Evolutionary conservation across 1,140 invertebrate species (phyloP).

Genomic region (Popillia japonica): DNA sequence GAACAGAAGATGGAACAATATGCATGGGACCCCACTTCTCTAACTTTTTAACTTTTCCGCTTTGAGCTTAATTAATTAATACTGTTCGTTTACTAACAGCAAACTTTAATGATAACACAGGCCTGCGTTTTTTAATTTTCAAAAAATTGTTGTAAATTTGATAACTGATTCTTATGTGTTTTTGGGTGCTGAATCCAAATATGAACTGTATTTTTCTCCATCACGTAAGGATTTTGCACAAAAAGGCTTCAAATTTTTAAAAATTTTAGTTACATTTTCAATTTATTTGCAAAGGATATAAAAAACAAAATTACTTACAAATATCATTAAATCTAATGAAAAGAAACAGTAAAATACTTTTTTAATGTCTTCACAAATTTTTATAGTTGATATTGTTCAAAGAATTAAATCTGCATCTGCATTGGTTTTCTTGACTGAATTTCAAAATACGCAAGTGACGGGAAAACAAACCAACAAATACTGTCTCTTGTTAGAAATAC

Average conservation of each 20-base stretch:
- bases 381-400: too few species aligned
- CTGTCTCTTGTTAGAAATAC: too few species aligned
- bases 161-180: background rate
- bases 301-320: background rate
- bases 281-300: too few species aligned
- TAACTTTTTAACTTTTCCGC: too few species aligned
- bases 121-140: background rate
- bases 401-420: too few species aligned
- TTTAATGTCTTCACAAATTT: background rate
- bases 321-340: slow-evolving; percentile 1
- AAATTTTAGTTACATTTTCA: background rate
- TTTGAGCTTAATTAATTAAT: too few species aligned
- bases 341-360: background rate
- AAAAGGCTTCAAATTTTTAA: background rate
- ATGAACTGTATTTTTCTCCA: background rate
- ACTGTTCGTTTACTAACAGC: too few species aligned
- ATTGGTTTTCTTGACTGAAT: too few species aligned
- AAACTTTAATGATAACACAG: background rate
- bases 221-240: background rate
- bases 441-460: too few species aligned
- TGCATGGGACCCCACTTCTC: too few species aligned
- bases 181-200: background rate
- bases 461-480: too few species aligned
- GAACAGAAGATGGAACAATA: too few species aligned
- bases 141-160: background rate